These are phyloP conservation scores for Orientallactaga sibirica DNA, from an alignment of 2,797 vertebrate genomes.

Conservation along the genomic window DNA sequence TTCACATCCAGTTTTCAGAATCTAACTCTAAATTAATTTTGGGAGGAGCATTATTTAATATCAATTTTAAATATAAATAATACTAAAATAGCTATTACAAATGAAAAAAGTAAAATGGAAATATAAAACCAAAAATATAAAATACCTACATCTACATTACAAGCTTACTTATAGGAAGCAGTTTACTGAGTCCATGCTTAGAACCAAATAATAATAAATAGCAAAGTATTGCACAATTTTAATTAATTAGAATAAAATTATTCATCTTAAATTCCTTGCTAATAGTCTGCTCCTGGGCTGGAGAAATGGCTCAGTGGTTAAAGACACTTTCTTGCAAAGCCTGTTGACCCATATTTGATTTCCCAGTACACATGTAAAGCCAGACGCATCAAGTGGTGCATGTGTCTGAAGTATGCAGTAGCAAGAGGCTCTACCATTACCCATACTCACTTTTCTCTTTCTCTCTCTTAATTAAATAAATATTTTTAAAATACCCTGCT, in stretches of 20 bases:
- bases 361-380: too few species aligned
- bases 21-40: conserved; percentile 52
- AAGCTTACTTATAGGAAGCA: conserved; percentile 50
- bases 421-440: too few species aligned
- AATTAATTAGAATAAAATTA: conserved; percentile 44
- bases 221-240: neutral
- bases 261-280: conserved; percentile 25
- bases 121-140: too few species aligned
- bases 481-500: neutral
- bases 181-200: neutral
- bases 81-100: conserved; percentile 26
- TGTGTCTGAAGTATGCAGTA: too few species aligned
- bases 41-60: neutral
- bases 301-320: too few species aligned
- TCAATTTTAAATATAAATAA: neutral
- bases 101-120: neutral
- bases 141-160: neutral
- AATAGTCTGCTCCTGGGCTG: conserved; percentile 16
- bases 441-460: too few species aligned
- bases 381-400: too few species aligned
- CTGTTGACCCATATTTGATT: too few species aligned
- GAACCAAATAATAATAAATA: neutral
- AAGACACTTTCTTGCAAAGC: too few species aligned
- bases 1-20: conserved; percentile 47
- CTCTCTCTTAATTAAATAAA: too few species aligned